Evolutionary conservation across 92 coral and sea anemone genomes (phyloP).

Genomic region (Porites divaricata): DNA sequence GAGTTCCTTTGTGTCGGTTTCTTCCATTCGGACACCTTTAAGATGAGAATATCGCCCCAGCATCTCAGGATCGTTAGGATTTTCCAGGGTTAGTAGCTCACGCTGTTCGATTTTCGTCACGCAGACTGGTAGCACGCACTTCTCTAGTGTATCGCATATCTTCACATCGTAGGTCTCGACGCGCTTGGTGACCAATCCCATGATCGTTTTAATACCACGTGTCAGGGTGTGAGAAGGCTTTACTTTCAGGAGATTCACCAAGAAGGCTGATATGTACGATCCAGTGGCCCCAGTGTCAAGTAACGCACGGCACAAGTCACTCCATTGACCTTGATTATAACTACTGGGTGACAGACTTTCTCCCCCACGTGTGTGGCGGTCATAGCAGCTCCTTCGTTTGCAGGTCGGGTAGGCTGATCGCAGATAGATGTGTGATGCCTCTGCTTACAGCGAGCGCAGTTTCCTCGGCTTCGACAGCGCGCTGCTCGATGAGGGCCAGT

Average conservation of each 20-base stretch:
- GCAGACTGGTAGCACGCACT: slow-evolving; percentile 27
- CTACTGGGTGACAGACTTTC: slow-evolving; percentile 59
- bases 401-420: slow-evolving; percentile 21
- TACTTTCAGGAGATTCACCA: slow-evolving; percentile 36
- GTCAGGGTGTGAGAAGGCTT: slow-evolving; percentile 31
- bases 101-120: slow-evolving; percentile 45
- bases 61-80: slow-evolving; percentile 62
- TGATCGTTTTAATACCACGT: slow-evolving; percentile 49
- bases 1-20: slow-evolving; percentile 35
- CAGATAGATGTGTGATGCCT: slow-evolving; percentile 65
- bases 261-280: slow-evolving; percentile 40
- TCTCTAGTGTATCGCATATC: slow-evolving; percentile 44
- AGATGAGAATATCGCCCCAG: slow-evolving; percentile 49
- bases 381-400: slow-evolving; percentile 30
- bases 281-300: slow-evolving; percentile 76
- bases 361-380: slow-evolving; percentile 48
- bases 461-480: slow-evolving; percentile 54
- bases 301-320: slow-evolving; percentile 61
- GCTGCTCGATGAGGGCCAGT: slow-evolving; percentile 47
- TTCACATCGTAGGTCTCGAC: slow-evolving; percentile 49
- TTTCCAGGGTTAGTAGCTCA: slow-evolving; percentile 61
- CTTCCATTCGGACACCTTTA: slow-evolving; percentile 49
- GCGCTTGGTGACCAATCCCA: slow-evolving; percentile 53
- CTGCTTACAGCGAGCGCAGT: slow-evolving; percentile 60
- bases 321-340: slow-evolving; percentile 40